Base-by-base conservation (phyloP, 2,113 vertebrate genomes). In the Cheirogaleus medius region DNA sequence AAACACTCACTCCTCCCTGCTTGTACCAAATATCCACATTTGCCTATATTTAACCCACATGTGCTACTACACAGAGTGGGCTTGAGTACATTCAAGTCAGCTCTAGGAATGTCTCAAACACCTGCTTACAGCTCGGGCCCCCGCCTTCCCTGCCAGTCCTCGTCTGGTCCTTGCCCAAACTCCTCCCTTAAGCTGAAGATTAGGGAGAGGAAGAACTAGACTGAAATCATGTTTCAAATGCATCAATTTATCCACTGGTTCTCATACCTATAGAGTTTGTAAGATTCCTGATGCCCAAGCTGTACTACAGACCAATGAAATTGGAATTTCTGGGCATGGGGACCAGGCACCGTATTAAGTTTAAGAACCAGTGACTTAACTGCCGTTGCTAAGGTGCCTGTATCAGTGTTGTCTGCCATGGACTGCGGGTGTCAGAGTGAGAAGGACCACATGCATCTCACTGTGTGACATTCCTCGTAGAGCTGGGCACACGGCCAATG, bases 1-100 rank as follows among this genome's bases (percentile, higher is more conserved):
- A 63, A 39, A 13, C 39, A 5, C 17, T 71, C 34, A 8, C 39
- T 37, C 54, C 29, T 37, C 39, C 6, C 15, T 56, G 34, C 25
- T 23, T 6, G 3, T 3, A 21, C 64, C 80, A 60, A 44, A 68
- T 2, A 20, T 2, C 44, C 25, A 18, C 49, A 11, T 25, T 20
- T 44, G 37, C 69, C 47, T 60, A 0, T 0, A 54, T 68, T 58
- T 11, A 29, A 29, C 2, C n/a, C 42, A 17, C 39, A 8, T 3
- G 4, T 21, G 71, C 34, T 49, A 71, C 37, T 10, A 42, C 7
- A 0, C 0, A 32, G 37, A 8, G 10, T 1, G 29, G 42, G 42
- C 10, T 1, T 6, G 2, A 17, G 68, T 0, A 3, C 8, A 12
- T 23, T 20, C 77, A 2, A 6, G 69, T 12, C 42, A 3, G 47